Conservation (phyloP, 2,888 invertebrate genomes). For the Acrobasis repandana region DNA sequence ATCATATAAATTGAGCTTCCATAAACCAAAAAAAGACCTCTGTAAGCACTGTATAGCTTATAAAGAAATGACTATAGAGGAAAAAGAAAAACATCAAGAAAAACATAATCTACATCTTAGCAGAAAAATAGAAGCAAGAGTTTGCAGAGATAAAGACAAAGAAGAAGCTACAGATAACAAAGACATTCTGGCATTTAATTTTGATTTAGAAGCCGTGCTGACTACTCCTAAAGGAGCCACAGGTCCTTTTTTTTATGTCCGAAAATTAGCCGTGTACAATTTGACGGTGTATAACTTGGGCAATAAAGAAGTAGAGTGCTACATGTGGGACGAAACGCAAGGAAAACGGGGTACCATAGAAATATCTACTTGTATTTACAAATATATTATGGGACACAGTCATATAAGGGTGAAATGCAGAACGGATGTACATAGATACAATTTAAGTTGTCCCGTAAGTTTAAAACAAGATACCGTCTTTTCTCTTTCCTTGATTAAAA, state of each 20-base stretch:
- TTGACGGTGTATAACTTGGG: too few relatives aligned
- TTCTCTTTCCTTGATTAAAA: conserved; percentile 27
- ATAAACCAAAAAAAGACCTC: conserved; percentile 24
- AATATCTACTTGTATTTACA: too few relatives aligned
- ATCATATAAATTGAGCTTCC: conserved; percentile 35
- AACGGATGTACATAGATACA: too few relatives aligned
- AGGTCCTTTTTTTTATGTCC: too few relatives aligned
- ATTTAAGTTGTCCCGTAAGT: too few relatives aligned
- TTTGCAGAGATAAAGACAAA: background rate
- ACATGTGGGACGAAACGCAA: too few relatives aligned
- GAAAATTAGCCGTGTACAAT: too few relatives aligned
- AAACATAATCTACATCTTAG: background rate
- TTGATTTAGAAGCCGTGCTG: conserved; percentile 1
- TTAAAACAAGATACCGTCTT: conserved; percentile 22
- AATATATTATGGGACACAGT: too few relatives aligned
- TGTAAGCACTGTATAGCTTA: background rate
- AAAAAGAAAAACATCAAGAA: background rate
- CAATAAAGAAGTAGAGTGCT: too few relatives aligned
- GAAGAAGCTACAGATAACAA: background rate
- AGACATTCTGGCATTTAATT: background rate
- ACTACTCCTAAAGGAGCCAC: too few relatives aligned
- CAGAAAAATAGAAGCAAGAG: background rate
- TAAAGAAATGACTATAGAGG: background rate
- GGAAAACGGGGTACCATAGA: too few relatives aligned
- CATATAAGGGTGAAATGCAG: conserved; percentile 23